Evolutionary conservation across 2,888 invertebrate genomes (phyloP), one percentile per base, ranked within the genome.

Genomic region (Alsophila aescularia): DNA sequence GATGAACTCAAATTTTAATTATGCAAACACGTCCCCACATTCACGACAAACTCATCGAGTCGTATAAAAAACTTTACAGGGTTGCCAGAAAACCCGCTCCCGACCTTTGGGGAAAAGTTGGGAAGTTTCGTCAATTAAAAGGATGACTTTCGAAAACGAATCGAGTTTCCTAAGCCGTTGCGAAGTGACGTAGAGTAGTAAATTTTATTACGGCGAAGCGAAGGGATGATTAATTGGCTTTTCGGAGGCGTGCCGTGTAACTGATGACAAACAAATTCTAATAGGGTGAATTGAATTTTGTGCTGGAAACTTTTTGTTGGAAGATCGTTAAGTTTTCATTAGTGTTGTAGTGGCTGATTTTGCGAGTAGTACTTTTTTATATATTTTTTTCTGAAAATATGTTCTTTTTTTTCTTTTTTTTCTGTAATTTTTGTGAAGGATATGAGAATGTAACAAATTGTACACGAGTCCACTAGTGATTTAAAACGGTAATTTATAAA

Each of bases 171-270:
- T 52, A 52, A 56, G 57, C 52, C 50, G 47, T 66, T 64, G 69
- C 44, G 42, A 62, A 73, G 70, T 72, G 72, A 77, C 77, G 78
- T 72, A 60, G 50, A 78, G 76, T 75, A 78, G 77, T 78, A 74
- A 73, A 78, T 78, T 78, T 78, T 78, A 78, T 78, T 78, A 78
- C 72, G 69, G 66, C 64, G 66, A 49, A 65, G 58, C 70, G 70
- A 58, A 72, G 67, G 73, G 73, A 78, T 78, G 78, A 78, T 78
- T 78, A 78, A 78, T 78, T 72, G 72, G 71, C 77, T 72, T 73
- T 67, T 63, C 55, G 67, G 60, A 65, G 61, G 69, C 68, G 70
- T 65, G 41, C 64, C 45, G 37, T 70, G 62, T 70, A 60, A 62
- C 62, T 63, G 62, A 69, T 76, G 77, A 76, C 73, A 72, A 74